Evolutionary conservation across 2,113 vertebrate species (phyloP).

Genomic region (Azemiops feae): DNA sequence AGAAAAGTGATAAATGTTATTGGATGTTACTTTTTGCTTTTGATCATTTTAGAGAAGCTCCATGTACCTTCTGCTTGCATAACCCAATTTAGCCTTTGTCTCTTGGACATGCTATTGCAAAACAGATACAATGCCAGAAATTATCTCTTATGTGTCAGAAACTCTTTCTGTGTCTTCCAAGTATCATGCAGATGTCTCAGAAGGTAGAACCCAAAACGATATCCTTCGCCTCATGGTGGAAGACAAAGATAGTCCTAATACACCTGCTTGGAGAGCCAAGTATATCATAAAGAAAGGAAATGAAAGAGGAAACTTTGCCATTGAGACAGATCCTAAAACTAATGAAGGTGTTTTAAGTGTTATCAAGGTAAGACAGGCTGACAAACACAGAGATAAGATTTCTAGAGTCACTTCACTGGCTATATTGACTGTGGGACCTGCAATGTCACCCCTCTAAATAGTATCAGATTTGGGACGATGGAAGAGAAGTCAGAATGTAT

Average conservation of each 20-base stretch:
- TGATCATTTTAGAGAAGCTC: not conserved
- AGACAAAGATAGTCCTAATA: constrained; percentile 70
- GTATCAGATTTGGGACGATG: not conserved
- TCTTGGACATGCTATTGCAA: not conserved
- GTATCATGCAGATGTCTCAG: constrained; percentile 40
- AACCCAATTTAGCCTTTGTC: not conserved
- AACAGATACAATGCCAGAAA: not conserved
- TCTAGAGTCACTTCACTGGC: not conserved
- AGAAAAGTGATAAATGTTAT: too few species aligned
- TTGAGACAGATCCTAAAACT: constrained; percentile 74
- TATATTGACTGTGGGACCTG: not conserved
- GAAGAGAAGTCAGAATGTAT: not conserved
- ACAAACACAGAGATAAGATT: not conserved
- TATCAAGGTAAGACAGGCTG: constrained; percentile 70
- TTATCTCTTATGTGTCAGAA: not conserved
- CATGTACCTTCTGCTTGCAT: not conserved
- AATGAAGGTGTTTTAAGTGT: constrained; percentile 79
- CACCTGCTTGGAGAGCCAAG: constrained; percentile 70
- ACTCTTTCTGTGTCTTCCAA: constrained; percentile 20
- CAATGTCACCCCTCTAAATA: not conserved
- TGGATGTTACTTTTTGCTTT: not conserved
- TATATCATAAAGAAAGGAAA: constrained; percentile 72
- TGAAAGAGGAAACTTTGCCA: constrained; percentile 64
- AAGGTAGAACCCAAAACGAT: constrained; percentile 18
- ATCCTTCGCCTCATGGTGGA: constrained; percentile 68